phyloP scores from a whole-genome alignment of 2,888 invertebrate species.

The Lordiphosa fenestrarum region DNA sequence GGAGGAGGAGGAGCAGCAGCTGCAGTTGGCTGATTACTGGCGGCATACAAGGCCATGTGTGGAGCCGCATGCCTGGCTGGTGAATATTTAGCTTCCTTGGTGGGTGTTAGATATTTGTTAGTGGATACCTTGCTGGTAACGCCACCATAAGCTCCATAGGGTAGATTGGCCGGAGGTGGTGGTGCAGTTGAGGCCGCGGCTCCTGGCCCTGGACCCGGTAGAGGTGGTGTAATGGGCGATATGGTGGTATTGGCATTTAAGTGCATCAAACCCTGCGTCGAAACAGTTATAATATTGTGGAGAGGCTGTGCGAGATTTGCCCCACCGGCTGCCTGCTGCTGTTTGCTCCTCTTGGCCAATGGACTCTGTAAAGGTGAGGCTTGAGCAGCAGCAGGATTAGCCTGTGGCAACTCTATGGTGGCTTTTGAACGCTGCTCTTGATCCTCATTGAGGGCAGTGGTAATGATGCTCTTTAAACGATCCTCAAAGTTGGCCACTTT shows the following conservation, averaged over 20 bases:
- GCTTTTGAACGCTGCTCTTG: constrained; percentile 82
- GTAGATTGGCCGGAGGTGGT: constrained; percentile 63
- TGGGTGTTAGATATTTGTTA: constrained; percentile 46
- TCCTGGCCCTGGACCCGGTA: constrained; percentile 53
- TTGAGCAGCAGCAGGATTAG: constrained; percentile 3
- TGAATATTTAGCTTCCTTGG: constrained; percentile 54
- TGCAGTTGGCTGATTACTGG: constrained; percentile 30
- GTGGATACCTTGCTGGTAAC: constrained; percentile 12
- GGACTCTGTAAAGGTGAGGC: constrained; percentile 53
- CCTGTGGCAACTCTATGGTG: constrained; percentile 40
- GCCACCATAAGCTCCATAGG: constrained; percentile 57
- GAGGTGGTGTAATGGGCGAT: constrained; percentile 79
- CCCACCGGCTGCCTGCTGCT: constrained; percentile 47
- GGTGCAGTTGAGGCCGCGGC: constrained; percentile 59
- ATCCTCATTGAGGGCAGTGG: constrained; percentile 92
- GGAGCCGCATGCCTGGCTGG: constrained; percentile 36
- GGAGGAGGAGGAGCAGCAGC: constrained; percentile 45
- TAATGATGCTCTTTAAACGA: constrained; percentile 91
- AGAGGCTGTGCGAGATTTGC: constrained; percentile 32
- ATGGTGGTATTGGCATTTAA: constrained; percentile 80
- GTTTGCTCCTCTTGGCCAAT: constrained; percentile 74
- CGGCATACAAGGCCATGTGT: constrained; percentile 54
- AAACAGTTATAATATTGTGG: constrained; percentile 78
- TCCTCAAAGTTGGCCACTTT: constrained; percentile 94
- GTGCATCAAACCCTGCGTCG: constrained; percentile 79